phyloP scores from a whole-genome alignment of 2,113 vertebrate genomes.

The Willisornis vidua region DNA sequence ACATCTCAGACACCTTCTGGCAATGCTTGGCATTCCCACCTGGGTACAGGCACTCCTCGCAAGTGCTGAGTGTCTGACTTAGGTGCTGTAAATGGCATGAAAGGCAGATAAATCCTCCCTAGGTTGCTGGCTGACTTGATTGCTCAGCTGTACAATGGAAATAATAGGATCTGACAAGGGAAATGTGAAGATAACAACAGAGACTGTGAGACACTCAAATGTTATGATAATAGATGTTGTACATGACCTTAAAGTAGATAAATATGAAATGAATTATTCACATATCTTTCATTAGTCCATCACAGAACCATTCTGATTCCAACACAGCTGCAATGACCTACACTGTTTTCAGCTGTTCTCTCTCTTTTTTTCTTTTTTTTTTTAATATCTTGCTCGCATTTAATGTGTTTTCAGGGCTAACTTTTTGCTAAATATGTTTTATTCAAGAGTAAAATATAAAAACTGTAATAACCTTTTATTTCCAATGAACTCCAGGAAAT shows the following conservation, averaged over 20 bases:
- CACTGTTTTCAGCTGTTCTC: not conserved
- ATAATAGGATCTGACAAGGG: slow-evolving; percentile 48
- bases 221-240: slow-evolving; percentile 49
- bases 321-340: slow-evolving; percentile 48
- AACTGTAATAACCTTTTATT: not conserved
- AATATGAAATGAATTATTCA: slow-evolving; percentile 52
- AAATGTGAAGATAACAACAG: slow-evolving; percentile 55
- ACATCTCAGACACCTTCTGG: not conserved
- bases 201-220: slow-evolving; percentile 30
- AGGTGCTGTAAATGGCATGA: not conserved
- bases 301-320: slow-evolving; percentile 6
- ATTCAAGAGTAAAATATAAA: slow-evolving; percentile 20
- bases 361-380: not conserved
- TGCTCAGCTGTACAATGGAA: slow-evolving; percentile 12
- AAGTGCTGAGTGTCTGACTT: not conserved
- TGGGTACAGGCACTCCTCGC: not conserved
- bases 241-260: slow-evolving; percentile 48
- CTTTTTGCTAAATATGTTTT: not conserved
- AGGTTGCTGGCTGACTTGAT: not conserved
- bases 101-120: slow-evolving; percentile 8
- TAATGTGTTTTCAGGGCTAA: not conserved
- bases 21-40: not conserved
- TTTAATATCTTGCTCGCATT: not conserved
- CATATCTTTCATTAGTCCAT: slow-evolving; percentile 41
- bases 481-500: not conserved